phyloP scores from a whole-genome alignment of 2,113 vertebrate species.

The Caloenas nicobarica region DNA sequence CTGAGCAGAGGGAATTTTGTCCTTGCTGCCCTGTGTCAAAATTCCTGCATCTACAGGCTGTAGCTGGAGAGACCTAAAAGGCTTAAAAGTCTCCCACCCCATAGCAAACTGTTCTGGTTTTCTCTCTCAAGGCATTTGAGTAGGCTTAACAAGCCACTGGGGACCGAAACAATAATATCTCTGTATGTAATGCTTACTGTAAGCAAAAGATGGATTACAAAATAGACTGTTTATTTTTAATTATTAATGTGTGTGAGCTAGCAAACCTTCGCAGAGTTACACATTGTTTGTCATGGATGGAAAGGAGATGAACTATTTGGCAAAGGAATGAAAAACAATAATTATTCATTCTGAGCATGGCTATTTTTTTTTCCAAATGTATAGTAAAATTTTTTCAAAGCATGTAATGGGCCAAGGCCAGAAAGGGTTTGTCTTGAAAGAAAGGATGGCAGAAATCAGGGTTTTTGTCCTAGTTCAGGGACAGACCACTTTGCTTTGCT shows the following conservation, averaged over 20 bases:
- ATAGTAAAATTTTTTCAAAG: neutral
- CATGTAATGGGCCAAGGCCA: neutral
- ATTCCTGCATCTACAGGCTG: neutral
- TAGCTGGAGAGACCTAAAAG: neutral
- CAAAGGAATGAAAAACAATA: neutral
- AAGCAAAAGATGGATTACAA: slow-evolving; percentile 68
- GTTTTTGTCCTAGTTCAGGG: neutral
- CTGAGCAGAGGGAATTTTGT: neutral
- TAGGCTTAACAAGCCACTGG: slow-evolving; percentile 54
- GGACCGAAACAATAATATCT: slow-evolving; percentile 56
- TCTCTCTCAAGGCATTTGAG: neutral
- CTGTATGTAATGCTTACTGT: slow-evolving; percentile 66
- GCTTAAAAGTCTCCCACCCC: neutral
- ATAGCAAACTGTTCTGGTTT: neutral
- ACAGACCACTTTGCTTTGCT: neutral
- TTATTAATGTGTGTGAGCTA: slow-evolving; percentile 62
- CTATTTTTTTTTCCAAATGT: neutral
- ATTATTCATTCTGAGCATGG: neutral
- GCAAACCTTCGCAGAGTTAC: neutral
- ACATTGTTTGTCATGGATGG: slow-evolving; percentile 6
- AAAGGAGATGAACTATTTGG: neutral
- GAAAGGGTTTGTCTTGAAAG: neutral
- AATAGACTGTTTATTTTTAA: slow-evolving; percentile 68
- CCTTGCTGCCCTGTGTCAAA: neutral
- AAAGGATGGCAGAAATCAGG: neutral